Evolutionary conservation across 1,140 invertebrate species (phyloP).

Genomic region (Coenobita brevimanus): DNA sequence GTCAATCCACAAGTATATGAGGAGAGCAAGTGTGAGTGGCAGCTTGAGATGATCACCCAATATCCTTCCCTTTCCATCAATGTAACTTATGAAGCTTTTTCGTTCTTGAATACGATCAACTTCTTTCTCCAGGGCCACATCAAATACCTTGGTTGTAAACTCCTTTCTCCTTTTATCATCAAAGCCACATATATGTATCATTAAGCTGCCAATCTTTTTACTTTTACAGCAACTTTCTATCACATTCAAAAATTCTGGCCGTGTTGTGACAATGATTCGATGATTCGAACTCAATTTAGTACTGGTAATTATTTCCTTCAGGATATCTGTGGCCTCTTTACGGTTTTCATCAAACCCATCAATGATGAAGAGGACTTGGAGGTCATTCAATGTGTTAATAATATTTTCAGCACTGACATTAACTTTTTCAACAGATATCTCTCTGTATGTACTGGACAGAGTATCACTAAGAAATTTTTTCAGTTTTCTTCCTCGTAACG

Average conservation of each 20-base stretch:
- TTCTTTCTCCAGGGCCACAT: not conserved
- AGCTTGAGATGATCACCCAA: slow-evolving; percentile 19
- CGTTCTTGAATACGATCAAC: no score
- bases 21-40: slow-evolving; percentile 22
- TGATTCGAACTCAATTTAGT: slow-evolving; percentile 21
- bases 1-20: slow-evolving; percentile 42
- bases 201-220: not conserved
- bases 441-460: no score
- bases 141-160: slow-evolving; percentile 28
- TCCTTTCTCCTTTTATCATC: not conserved
- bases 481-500: not conserved
- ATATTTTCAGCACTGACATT: not conserved
- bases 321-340: not conserved
- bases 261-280: slow-evolving; percentile 33
- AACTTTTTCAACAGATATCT: not conserved
- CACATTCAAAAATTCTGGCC: not conserved
- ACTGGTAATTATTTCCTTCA: slow-evolving; percentile 26
- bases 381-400: not conserved
- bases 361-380: slow-evolving; percentile 33
- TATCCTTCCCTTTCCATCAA: not conserved
- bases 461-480: no score
- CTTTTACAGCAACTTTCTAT: not conserved
- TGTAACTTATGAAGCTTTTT: slow-evolving; percentile 13
- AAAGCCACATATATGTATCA: slow-evolving; percentile 37
- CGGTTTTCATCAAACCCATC: slow-evolving; percentile 43